These are phyloP conservation scores for Meganola albula DNA, from an alignment of 2,888 invertebrate genomes.

Conservation along the genomic window DNA sequence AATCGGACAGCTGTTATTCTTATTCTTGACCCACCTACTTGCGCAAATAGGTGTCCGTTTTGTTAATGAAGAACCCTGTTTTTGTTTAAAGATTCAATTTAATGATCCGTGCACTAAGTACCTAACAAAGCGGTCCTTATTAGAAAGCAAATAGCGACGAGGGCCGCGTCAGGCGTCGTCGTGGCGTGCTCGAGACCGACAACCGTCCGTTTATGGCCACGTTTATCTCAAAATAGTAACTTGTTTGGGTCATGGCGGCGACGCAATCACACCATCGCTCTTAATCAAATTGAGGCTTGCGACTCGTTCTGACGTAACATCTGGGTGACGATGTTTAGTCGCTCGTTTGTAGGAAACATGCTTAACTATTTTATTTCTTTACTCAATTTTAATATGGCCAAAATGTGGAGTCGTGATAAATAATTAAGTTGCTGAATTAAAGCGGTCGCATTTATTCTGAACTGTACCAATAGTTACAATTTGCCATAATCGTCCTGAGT, in stretches of 20 bases:
- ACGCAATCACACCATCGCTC: slow-evolving; percentile 65
- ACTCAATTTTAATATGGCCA: no score
- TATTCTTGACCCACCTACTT: no score
- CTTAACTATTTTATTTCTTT: slow-evolving; percentile 18
- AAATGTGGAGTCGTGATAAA: no score
- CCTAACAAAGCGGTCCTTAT: slow-evolving; percentile 41
- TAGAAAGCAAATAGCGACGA: slow-evolving; percentile 48
- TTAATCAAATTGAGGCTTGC: slow-evolving; percentile 59
- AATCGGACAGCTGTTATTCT: no score
- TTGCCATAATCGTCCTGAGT: no score
- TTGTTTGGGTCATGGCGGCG: slow-evolving; percentile 66
- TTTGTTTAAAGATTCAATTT: no score
- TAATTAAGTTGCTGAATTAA: slow-evolving; percentile 22
- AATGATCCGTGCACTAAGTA: slow-evolving; percentile 19
- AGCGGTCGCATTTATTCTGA: no score
- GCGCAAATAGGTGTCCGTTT: no score
- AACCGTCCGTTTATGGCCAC: slow-evolving; percentile 65
- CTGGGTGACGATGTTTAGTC: no score
- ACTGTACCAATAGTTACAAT: no score
- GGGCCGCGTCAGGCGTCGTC: slow-evolving; percentile 33
- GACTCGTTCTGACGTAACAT: no score
- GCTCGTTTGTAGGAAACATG: slow-evolving; percentile 17
- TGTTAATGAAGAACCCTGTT: no score
- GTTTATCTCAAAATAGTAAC: slow-evolving; percentile 75
- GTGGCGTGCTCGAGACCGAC: slow-evolving; percentile 42